Evolutionary conservation across 92 coral and sea anemone genomes (phyloP).

Genomic region (Paramuricea clavata): DNA sequence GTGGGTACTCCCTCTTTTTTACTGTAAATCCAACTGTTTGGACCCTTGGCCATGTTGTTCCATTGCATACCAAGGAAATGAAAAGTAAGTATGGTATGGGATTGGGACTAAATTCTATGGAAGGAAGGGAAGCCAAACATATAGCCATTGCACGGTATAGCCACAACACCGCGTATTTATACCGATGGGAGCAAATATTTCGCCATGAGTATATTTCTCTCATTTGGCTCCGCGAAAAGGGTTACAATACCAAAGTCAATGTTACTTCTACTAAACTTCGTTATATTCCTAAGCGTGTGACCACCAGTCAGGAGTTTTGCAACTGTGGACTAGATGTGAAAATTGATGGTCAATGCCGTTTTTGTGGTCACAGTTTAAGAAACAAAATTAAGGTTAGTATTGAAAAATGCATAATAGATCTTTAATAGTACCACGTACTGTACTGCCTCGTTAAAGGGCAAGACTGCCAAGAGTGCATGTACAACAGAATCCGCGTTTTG

Average conservation of each 20-base stretch:
- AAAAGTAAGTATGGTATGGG: slow-evolving; percentile 43
- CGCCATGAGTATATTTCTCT: slow-evolving; percentile 52
- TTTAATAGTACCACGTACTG: too few species aligned
- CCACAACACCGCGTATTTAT: slow-evolving; percentile 17
- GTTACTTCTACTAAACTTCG: not conserved
- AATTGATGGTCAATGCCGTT: not conserved
- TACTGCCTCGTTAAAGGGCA: not conserved
- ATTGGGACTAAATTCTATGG: slow-evolving; percentile 43
- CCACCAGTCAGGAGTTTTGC: slow-evolving; percentile 54
- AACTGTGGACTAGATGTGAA: slow-evolving; percentile 50
- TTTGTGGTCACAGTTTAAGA: not conserved
- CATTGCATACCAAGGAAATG: slow-evolving; percentile 28
- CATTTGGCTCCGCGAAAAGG: slow-evolving; percentile 40
- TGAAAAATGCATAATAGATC: not conserved
- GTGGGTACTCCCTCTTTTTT: slow-evolving; percentile 27
- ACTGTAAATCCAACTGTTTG: slow-evolving; percentile 42
- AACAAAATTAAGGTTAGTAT: not conserved
- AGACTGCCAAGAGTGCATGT: too few species aligned
- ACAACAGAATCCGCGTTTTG: not conserved
- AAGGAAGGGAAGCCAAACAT: slow-evolving; percentile 57
- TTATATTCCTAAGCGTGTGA: slow-evolving; percentile 25
- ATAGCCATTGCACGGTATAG: slow-evolving; percentile 36
- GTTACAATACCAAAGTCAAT: not conserved
- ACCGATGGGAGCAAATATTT: slow-evolving; percentile 52
- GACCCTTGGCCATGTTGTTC: slow-evolving; percentile 54